A percentile compares a stretch with the other conserved stretches of the same genome.
phyloP scores from a whole-genome alignment of 1,140 invertebrate species.

The Drosophila grimshawi region DNA sequence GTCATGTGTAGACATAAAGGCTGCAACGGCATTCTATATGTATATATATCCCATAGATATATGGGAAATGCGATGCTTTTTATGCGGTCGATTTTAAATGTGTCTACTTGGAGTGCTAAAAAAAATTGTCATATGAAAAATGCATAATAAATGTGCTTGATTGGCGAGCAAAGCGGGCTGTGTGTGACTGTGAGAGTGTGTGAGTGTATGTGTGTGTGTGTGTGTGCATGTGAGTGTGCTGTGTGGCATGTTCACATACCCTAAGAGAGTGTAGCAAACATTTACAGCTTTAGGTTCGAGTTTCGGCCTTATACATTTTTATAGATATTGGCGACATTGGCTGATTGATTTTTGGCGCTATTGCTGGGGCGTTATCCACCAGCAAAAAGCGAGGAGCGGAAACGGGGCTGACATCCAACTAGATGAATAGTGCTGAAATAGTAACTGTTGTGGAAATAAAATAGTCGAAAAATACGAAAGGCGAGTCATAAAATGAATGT shows the following conservation, averaged over 20 bases:
- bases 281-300: conserved; percentile 5
- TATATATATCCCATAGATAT: neutral
- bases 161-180: conserved; percentile 48
- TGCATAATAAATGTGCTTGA: conserved; percentile 79
- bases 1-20: conserved; percentile 45
- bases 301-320: conserved; percentile 25
- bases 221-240: conserved; percentile 17
- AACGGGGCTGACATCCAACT: conserved; percentile 27
- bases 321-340: conserved; percentile 39
- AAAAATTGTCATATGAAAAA: conserved; percentile 78
- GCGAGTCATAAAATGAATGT: conserved; percentile 42
- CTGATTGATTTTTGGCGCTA: conserved; percentile 64
- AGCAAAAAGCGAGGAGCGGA: conserved; percentile 25
- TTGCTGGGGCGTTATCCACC: conserved; percentile 44
- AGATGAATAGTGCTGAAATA: conserved; percentile 31
- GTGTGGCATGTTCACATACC: conserved; percentile 57
- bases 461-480: neutral
- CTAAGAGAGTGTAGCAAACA: conserved; percentile 42
- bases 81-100: conserved; percentile 79
- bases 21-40: conserved; percentile 19
- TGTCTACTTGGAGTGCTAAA: conserved; percentile 50
- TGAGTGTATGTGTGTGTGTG: conserved; percentile 21
- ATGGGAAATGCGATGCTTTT: conserved; percentile 49
- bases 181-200: conserved; percentile 23
- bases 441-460: conserved; percentile 18